Percentiles rank a stretch among this genome's conserved stretches.
Evolutionary conservation across 2,113 vertebrate genomes (phyloP).

Genomic region (Pipra filicauda): DNA sequence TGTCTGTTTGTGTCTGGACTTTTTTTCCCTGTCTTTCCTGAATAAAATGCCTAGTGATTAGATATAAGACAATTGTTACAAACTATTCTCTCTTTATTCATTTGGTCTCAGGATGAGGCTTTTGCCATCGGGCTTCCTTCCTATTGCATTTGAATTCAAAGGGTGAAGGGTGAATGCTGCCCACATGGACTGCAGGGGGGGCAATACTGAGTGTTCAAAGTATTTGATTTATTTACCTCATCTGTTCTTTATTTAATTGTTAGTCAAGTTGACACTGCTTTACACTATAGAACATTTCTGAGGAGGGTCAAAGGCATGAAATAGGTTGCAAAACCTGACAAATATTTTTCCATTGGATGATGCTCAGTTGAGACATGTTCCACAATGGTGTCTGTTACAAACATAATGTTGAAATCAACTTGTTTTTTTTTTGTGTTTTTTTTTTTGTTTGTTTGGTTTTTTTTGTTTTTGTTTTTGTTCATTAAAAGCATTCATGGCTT

Average conservation of each 20-base stretch:
- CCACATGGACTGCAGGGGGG: not conserved
- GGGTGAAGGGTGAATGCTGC: not conserved
- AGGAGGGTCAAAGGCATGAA: not conserved
- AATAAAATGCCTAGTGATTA: not conserved
- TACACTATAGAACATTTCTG: not conserved
- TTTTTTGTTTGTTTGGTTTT: no score
- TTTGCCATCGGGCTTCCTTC: not conserved
- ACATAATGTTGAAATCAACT: not conserved
- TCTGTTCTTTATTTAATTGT: not conserved
- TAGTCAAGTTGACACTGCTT: not conserved
- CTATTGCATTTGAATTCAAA: not conserved
- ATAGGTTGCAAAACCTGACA: not conserved
- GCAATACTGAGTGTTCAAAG: not conserved
- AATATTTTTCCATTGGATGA: not conserved
- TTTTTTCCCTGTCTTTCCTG: not conserved
- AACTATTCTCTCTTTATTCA: not conserved
- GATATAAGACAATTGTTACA: not conserved
- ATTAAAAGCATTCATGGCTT: not conserved
- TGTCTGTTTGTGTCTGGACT: not conserved
- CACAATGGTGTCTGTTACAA: not conserved
- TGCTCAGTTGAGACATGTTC: not conserved
- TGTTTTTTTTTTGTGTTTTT: no score
- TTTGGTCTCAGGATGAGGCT: not conserved
- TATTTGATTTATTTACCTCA: not conserved
- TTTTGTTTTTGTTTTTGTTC: not conserved